Evolutionary conservation across 2,797 vertebrate genomes (phyloP), one percentile per base, ranked within the genome.

Genomic region (Platyrinchus mystaceus): DNA sequence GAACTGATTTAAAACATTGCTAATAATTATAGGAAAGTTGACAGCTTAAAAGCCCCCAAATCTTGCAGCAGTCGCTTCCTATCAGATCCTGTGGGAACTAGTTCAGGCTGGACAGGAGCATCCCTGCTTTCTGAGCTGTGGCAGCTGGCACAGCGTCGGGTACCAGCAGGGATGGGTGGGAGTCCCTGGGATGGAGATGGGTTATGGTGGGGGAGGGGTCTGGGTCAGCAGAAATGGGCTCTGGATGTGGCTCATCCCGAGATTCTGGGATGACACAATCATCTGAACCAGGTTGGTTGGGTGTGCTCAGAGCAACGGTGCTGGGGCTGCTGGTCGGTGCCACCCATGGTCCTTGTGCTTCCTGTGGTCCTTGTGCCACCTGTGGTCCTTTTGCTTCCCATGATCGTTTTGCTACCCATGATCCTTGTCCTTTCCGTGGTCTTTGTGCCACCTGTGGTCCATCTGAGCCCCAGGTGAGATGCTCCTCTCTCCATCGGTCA

Each of bases 21-120:
- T 86, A 93, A 95, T 91, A 90, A 92, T 94, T 95, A 88, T 84
- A 92, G 84, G 93, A 71, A 87, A 95, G 85, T 93, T 93, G 87
- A 83, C 90, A 82, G 87, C 86, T 94, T 93, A 93, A 89, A 84
- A 95, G 11, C 43, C 53, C 92, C 79, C 87, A 50, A 78, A 96
- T 96, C 92, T 79, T 12, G 67, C 59, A 59, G 60, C 26, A 49
- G 84, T 14, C 44, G 64, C 84, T 92, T 94, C 77, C 89, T 93
- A 30, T 92, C 89, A 84, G 87, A 81, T 96, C 50, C 53, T 60
- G 63, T 3, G 2, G 68, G 46, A 87, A 63, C 75, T 32, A 44
- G 92, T 58, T 85, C 58, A 22, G 75, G 64, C 52, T 41, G 90
- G 92, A 46, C 2, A 0, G 68, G 68, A 87, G 16, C 55, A 19